A percentile compares a stretch with the other conserved stretches of the same genome.
Evolutionary conservation across 2,797 vertebrate genomes (phyloP).

Genomic region (Falco naumanni): DNA sequence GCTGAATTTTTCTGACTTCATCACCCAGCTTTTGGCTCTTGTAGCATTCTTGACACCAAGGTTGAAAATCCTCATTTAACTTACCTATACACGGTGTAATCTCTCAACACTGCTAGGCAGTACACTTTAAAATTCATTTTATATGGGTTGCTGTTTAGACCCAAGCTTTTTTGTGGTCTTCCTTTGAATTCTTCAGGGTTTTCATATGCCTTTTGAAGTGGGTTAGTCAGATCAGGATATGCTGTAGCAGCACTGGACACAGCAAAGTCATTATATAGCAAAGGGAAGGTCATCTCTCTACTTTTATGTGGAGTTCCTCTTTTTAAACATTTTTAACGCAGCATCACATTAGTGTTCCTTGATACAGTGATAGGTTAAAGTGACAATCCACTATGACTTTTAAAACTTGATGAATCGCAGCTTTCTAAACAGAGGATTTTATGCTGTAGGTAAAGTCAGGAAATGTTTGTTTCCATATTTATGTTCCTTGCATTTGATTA

Average conservation of each 20-base stretch:
- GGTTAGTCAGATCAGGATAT: neutral
- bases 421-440: slow-evolving; percentile 6
- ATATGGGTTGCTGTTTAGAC: neutral
- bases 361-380: neutral
- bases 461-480: neutral
- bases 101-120: neutral
- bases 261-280: neutral
- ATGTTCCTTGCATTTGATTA: neutral
- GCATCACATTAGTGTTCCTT: neutral
- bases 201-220: neutral
- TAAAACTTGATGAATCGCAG: neutral
- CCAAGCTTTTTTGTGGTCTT: neutral
- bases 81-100: neutral
- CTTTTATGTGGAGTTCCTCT: neutral
- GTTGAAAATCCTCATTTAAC: neutral
- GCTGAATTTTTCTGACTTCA: neutral
- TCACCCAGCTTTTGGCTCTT: neutral
- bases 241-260: neutral
- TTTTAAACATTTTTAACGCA: neutral
- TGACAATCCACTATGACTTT: neutral
- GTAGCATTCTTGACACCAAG: neutral
- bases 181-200: slow-evolving; percentile 3
- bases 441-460: neutral
- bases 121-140: neutral
- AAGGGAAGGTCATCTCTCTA: neutral